Evolutionary conservation across 2,113 vertebrate genomes (phyloP), one percentile per base, ranked within the genome.

Genomic region (Anser cygnoides): DNA sequence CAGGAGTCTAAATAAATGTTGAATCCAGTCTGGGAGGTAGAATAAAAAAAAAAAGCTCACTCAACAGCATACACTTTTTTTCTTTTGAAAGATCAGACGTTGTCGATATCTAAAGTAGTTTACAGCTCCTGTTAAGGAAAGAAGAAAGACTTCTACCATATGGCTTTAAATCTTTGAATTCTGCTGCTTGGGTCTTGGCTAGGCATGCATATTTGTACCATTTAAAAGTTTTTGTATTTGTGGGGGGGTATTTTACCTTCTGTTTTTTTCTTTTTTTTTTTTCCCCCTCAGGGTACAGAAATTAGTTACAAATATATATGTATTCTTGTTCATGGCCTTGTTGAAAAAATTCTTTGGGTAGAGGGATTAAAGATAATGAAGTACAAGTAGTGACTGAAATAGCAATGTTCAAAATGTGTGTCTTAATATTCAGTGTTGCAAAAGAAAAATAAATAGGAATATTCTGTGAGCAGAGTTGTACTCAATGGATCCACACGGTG

Each of bases 401-500:
- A n/a, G 10, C 49, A 68, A 10, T 58, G 67, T 87, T 90, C 10
- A 19, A 76, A 71, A 62, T 29, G 6, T 43, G 6, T 71, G 31
- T 41, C 50, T 79, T 81, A 84, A 75, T 72, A 81, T 43, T 93
- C 39, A 80, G 0, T 58, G 49, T 74, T 91, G 31, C 8, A 13
- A 74, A 73, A 66, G 37, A 84, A 70, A 83, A 72, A 66, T 19
- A 0, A 63, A 11, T 81, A 23, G 46, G 22, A 44, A 29, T 52
- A 46, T 58, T 76, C 41, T 87, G 41, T 85, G 31, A 77, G 43
- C 29, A n/a, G 43, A 33, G 67, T 54, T 88, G 65, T 92, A 89
- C 94, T 92, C 49, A 23, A 6, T 85, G 77, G 41, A 80, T 84
- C 97, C 97, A 98, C 96, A 94, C 84, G 97, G 95, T 97, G 97